phyloP scores from a whole-genome alignment of 2,113 vertebrate species.

The Apeltes quadracus region DNA sequence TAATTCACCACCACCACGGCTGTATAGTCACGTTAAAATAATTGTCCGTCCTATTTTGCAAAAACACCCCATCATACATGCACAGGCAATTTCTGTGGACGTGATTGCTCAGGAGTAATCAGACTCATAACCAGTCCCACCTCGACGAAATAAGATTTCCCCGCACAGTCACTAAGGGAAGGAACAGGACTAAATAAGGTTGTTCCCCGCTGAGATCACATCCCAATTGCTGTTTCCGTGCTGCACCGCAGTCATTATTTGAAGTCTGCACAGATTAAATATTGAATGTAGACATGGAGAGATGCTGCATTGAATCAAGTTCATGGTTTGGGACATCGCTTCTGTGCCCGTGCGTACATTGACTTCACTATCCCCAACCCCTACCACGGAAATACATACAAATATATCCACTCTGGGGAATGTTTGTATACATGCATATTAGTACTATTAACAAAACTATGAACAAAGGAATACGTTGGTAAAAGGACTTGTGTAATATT shows the following conservation, averaged over 20 bases:
- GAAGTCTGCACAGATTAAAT: constrained; percentile 59
- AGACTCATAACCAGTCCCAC: constrained; percentile 48
- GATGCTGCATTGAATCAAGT: constrained; percentile 34
- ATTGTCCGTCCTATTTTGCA: constrained; percentile 35
- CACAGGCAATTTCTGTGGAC: constrained; percentile 38
- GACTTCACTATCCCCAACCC: background rate
- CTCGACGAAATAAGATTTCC: constrained; percentile 39
- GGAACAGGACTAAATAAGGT: constrained; percentile 35
- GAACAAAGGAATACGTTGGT: constrained; percentile 3
- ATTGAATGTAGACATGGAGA: constrained; percentile 53
- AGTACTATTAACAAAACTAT: constrained; percentile 31
- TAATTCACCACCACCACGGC: constrained; percentile 48
- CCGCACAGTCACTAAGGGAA: constrained; percentile 55
- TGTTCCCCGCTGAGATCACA: constrained; percentile 33
- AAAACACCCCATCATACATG: constrained; percentile 45
- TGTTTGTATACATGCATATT: constrained; percentile 47
- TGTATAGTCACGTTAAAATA: constrained; percentile 50
- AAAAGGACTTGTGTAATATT: constrained; percentile 47
- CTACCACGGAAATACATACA: background rate
- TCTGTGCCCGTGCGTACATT: background rate
- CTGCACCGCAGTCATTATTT: constrained; percentile 55
- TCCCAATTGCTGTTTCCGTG: constrained; percentile 25
- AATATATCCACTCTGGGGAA: constrained; percentile 7
- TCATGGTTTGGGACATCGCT: constrained; percentile 36
- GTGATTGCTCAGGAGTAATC: constrained; percentile 52